Evolutionary conservation across 2,113 vertebrate genomes (phyloP), one percentile per base, ranked within the genome.

Genomic region (Percina caprodes): DNA sequence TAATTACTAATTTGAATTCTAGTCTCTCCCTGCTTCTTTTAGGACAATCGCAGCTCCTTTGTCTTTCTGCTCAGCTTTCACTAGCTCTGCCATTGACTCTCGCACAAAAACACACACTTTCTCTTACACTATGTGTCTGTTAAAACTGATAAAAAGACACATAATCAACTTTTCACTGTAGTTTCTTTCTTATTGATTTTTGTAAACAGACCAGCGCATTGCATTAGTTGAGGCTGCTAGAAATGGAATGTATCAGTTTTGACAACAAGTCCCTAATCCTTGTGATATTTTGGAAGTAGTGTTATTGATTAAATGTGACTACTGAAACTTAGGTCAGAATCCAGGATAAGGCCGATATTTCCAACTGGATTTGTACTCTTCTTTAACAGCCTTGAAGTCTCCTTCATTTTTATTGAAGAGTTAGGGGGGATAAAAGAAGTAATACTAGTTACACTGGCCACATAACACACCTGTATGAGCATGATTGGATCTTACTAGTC

Each of bases 1-100:
- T 91, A 90, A 89, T 89, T 80, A 72, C 81, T 87, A 19, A 86
- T 88, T 86, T 86, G 23, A 86, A 80, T 92, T 82, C 85, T 45
- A 23, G 46, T 75, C 73, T 83, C 23, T 1, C 62, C 42, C 42
- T 48, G 62, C 49, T 79, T 74, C 49, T 77, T 73, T 54, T 84
- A 84, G 80, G 84, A 90, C 80, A 76, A 42, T 86, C 82, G 80
- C 69, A 30, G 69, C 45, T 86, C 61, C 23, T 75, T 86, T 88
- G 76, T 88, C 60, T 87, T 78, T 79, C 71, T 62, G n/a, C 70
- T 83, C 46, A 79, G 78, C 83, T 77, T 63, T 78, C 66, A 45
- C 33, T 74, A 78, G 74, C 16, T 72, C 54, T 75, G 61, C n/a
- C 52, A 65, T 21, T 67, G 60, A 6, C 58, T 79, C 26, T 48